Evolutionary conservation across 2,888 invertebrate genomes (phyloP).

Genomic region (Agrypnus murinus): DNA sequence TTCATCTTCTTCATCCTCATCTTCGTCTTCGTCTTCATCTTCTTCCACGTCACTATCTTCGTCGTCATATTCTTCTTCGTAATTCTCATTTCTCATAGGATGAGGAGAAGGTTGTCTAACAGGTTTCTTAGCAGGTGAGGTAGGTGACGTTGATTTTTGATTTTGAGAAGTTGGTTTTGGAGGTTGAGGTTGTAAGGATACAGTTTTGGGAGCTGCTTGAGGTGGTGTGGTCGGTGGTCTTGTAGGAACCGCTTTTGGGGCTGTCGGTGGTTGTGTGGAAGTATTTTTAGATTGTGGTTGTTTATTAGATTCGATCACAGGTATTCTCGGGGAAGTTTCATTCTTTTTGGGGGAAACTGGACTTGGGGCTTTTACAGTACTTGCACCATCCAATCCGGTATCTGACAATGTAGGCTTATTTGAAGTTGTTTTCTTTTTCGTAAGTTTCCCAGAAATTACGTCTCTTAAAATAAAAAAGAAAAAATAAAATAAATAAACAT

Average conservation of each 20-base stretch:
- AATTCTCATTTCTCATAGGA: conserved; percentile 43
- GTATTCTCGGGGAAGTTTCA: conserved; percentile 39
- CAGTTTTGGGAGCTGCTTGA: conserved; percentile 64
- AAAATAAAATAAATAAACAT: conserved; percentile 58
- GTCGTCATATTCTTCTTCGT: conserved; percentile 49
- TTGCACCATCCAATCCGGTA: conserved; percentile 9
- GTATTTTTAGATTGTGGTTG: conserved; percentile 63
- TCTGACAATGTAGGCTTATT: conserved; percentile 26
- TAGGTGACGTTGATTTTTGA: conserved; percentile 18
- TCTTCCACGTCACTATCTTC: conserved; percentile 54
- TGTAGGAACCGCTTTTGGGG: conserved; percentile 55
- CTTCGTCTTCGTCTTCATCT: conserved; percentile 56
- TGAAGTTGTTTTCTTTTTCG: conserved; percentile 51
- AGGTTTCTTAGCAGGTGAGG: conserved; percentile 32
- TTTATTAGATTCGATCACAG: conserved; percentile 45
- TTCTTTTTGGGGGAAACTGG: conserved; percentile 23
- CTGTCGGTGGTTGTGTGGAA: conserved; percentile 9
- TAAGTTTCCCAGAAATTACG: conserved; percentile 59
- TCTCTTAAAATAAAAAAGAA: conserved; percentile 63
- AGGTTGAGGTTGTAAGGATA: conserved; percentile 63
- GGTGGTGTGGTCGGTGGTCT: conserved; percentile 60
- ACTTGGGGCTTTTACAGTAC: conserved; percentile 16
- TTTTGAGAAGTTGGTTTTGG: conserved; percentile 35
- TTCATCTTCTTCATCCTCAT: conserved; percentile 55
- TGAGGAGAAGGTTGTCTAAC: conserved; percentile 54